Evolutionary conservation across 2,113 vertebrate genomes (phyloP).

Genomic region (Myocastor coypus): DNA sequence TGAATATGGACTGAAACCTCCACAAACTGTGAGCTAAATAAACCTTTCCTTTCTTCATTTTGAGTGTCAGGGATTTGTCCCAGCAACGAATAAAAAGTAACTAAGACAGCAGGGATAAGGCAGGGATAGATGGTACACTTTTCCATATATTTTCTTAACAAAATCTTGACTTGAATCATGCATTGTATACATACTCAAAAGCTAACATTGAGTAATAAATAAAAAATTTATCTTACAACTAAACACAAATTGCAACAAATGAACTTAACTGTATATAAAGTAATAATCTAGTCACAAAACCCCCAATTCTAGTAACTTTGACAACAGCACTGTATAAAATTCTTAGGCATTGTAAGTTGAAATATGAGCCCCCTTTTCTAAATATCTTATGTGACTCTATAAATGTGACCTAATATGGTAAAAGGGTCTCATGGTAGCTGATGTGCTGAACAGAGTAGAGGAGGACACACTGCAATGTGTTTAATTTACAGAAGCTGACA

Average conservation of each 20-base stretch:
- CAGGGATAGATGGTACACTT: constrained; percentile 14
- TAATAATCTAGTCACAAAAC: constrained; percentile 34
- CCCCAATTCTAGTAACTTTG: constrained; percentile 1
- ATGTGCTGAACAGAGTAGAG: neutral
- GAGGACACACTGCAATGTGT: neutral
- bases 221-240: constrained; percentile 42
- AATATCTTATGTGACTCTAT: neutral
- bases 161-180: neutral
- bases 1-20: too few species aligned
- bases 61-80: too few species aligned
- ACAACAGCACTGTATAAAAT: neutral
- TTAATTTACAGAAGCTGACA: neutral
- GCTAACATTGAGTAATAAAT: neutral
- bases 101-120: too few species aligned
- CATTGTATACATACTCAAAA: constrained; percentile 30
- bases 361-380: neutral
- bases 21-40: too few species aligned
- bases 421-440: neutral
- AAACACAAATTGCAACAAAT: constrained; percentile 36
- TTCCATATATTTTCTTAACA: neutral
- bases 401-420: neutral
- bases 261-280: constrained; percentile 7
- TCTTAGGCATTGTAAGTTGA: neutral
- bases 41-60: too few species aligned
- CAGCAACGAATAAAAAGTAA: too few species aligned